phyloP scores from a whole-genome alignment of 2,113 vertebrate genomes.

The rat (Rattus norvegicus) region DNA sequence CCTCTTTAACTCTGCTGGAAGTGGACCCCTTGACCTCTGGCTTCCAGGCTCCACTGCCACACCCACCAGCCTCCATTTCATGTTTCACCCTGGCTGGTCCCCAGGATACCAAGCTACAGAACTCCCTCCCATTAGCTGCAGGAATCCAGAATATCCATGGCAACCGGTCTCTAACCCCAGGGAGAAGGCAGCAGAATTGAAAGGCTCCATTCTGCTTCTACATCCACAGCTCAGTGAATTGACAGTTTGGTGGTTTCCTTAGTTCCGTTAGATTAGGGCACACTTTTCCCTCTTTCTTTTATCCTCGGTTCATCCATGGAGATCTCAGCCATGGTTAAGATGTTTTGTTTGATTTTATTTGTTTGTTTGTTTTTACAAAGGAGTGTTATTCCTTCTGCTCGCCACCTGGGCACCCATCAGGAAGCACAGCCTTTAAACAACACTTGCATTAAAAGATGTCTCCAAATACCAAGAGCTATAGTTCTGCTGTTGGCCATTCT shows the following conservation, averaged over 20 bases:
- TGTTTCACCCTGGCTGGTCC: conserved; percentile 89
- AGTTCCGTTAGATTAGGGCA: conserved; percentile 83
- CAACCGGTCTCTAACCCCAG: conserved; percentile 94
- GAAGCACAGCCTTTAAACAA: conserved; percentile 17
- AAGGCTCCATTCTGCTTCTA: conserved; percentile 93
- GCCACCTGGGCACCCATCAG: background rate
- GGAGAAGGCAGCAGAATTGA: conserved; percentile 93
- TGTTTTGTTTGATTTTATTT: background rate
- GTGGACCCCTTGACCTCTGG: conserved; percentile 85
- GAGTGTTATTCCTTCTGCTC: background rate
- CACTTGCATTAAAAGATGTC: background rate
- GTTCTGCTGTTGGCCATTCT: background rate
- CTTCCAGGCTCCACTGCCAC: conserved; percentile 86
- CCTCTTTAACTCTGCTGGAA: conserved; percentile 71
- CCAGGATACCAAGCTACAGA: conserved; percentile 90
- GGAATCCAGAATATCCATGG: conserved; percentile 98
- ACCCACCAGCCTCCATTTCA: conserved; percentile 85
- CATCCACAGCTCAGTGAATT: conserved; percentile 86
- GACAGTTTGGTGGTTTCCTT: conserved; percentile 83
- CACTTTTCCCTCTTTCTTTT: conserved; percentile 83
- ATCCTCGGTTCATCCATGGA: conserved; percentile 47
- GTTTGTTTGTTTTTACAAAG: background rate
- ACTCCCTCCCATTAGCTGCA: conserved; percentile 94
- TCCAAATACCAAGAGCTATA: background rate
- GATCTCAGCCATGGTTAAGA: background rate